These are phyloP conservation scores for Drosophila carrolli DNA, from an alignment of 1,140 invertebrate species.

Conservation along the genomic window DNA sequence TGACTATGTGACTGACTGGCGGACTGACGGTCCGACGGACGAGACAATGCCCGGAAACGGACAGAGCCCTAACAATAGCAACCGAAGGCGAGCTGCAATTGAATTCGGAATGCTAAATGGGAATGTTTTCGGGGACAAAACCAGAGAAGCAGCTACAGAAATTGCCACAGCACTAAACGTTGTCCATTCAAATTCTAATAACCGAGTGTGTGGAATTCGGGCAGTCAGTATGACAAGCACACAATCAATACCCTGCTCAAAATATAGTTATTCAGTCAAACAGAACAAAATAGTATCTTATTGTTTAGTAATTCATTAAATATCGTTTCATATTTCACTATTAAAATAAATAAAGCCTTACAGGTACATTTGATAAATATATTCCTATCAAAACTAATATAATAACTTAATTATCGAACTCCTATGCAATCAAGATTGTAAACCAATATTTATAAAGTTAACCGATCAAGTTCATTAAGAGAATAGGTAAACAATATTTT, in stretches of 20 bases:
- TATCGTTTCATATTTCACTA: too few species aligned
- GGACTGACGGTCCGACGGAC: conserved; percentile 4
- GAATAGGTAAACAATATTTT: neutral
- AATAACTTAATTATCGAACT: neutral
- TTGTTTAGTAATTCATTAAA: too few species aligned
- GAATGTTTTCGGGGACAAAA: conserved; percentile 27
- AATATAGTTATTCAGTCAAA: neutral
- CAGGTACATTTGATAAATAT: too few species aligned
- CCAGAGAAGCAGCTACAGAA: conserved; percentile 13
- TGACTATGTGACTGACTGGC: conserved; percentile 2
- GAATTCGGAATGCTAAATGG: conserved; percentile 45
- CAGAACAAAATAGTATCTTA: too few species aligned
- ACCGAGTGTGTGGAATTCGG: conserved; percentile 10
- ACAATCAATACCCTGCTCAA: neutral
- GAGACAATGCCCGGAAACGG: conserved; percentile 67
- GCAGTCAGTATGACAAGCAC: neutral
- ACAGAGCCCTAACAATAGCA: conserved; percentile 55
- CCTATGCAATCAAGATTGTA: neutral
- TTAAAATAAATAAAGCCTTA: too few species aligned
- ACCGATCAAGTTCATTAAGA: neutral
- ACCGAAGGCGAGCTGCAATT: conserved; percentile 35
- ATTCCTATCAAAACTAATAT: too few species aligned
- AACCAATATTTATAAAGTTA: neutral
- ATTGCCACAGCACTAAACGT: conserved; percentile 30
- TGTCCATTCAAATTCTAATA: conserved; percentile 48